These are phyloP conservation scores for Dolichotis patagonum DNA, from an alignment of 2,113 vertebrate genomes.

Conservation along the genomic window DNA sequence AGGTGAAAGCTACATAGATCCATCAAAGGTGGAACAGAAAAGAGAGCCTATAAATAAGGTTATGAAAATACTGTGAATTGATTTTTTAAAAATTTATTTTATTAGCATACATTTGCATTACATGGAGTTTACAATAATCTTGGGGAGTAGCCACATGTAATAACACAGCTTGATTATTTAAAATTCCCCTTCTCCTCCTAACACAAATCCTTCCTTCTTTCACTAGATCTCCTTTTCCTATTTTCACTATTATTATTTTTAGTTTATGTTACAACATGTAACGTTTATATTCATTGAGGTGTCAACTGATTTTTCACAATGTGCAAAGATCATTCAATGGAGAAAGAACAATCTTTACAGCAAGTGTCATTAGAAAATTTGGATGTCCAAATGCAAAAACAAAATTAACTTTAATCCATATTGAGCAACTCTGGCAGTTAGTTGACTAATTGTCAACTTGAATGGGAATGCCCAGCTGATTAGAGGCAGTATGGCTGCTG, in stretches of 20 bases:
- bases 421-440: neutral
- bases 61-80: neutral
- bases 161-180: neutral
- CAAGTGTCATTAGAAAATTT: neutral
- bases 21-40: neutral
- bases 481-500: too few species aligned
- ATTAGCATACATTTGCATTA: neutral
- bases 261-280: neutral
- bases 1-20: neutral
- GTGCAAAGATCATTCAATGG: neutral
- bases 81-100: neutral
- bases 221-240: neutral
- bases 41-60: neutral
- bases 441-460: too few species aligned
- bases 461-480: too few species aligned
- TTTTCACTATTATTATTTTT: neutral
- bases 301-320: neutral
- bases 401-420: neutral
- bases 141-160: neutral
- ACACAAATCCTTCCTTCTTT: neutral
- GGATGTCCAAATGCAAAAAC: neutral
- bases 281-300: neutral
- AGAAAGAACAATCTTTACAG: neutral
- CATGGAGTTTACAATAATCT: neutral
- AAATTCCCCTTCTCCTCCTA: neutral